phyloP scores from a whole-genome alignment of 2,888 invertebrate species.

The Lissonota sp. region DNA sequence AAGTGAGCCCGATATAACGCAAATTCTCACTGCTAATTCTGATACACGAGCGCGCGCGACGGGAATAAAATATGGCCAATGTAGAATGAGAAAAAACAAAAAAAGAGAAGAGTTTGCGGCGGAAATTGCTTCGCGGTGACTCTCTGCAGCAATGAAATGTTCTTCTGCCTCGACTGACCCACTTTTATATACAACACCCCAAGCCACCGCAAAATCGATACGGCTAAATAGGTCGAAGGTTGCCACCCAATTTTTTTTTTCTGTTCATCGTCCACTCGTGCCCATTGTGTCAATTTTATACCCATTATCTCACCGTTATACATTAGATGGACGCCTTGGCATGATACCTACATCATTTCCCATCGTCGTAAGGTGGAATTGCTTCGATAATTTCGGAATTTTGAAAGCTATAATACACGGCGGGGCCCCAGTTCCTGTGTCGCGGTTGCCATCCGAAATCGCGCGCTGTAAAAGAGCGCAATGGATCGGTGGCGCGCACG shows the following conservation, averaged over 20 bases:
- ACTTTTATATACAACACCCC: constrained; percentile 49
- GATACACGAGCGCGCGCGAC: background rate
- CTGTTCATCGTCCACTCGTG: constrained; percentile 7
- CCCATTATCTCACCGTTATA: constrained; percentile 1
- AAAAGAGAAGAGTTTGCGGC: constrained; percentile 61
- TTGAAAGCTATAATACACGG: too few species aligned
- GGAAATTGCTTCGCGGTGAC: constrained; percentile 65
- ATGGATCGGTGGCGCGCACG: background rate
- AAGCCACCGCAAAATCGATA: constrained; percentile 60
- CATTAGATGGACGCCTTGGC: background rate
- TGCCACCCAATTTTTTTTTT: constrained; percentile 46
- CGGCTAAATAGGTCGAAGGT: constrained; percentile 64
- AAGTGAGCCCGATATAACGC: background rate
- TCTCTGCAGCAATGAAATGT: constrained; percentile 41
- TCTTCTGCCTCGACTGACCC: constrained; percentile 48
- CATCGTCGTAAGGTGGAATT: background rate
- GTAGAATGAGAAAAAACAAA: constrained; percentile 15
- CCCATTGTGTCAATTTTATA: constrained; percentile 31
- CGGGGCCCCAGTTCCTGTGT: constrained; percentile 7
- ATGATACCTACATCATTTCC: constrained; percentile 1
- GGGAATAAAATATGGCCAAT: constrained; percentile 32
- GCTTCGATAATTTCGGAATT: too few species aligned
- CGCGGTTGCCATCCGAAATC: constrained; percentile 33
- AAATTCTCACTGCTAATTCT: background rate
- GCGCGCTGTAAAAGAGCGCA: background rate